Evolutionary conservation across 2,113 vertebrate genomes (phyloP).

Genomic region (Dipodomys merriami): DNA sequence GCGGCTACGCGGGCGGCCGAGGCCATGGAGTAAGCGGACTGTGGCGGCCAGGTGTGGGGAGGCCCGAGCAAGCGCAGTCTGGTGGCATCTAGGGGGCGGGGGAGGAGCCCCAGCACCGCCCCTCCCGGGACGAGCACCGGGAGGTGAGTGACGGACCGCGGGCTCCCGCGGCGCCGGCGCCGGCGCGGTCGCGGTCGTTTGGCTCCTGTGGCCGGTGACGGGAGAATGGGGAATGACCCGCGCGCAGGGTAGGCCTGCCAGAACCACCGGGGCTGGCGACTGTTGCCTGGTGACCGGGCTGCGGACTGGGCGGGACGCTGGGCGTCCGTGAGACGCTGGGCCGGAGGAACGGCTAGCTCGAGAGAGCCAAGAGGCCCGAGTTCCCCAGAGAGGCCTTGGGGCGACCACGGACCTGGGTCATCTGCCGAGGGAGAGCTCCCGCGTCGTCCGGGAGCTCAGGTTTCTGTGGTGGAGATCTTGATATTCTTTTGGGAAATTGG

Average conservation of each 20-base stretch:
- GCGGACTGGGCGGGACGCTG: not conserved
- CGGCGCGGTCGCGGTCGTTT: not conserved
- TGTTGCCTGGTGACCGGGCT: slow-evolving; percentile 70
- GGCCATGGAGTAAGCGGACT: not conserved
- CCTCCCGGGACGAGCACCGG: not conserved
- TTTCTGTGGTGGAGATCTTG: slow-evolving; percentile 36
- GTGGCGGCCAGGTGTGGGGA: slow-evolving; percentile 5
- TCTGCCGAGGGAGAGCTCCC: not conserved
- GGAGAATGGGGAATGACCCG: not conserved
- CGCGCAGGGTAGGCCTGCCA: not conserved
- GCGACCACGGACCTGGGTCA: not conserved
- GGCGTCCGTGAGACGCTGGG: not conserved
- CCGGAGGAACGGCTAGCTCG: not conserved
- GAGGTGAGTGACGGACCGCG: slow-evolving; percentile 77
- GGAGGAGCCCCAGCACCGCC: slow-evolving; percentile 57
- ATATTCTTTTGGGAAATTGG: slow-evolving; percentile 62
- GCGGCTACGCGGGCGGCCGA: not conserved
- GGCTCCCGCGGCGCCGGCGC: not conserved
- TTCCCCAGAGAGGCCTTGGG: not conserved
- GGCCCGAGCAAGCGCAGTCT: slow-evolving; percentile 64
- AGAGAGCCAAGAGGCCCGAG: slow-evolving; percentile 40
- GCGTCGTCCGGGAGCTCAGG: not conserved
- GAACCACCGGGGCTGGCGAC: not conserved
- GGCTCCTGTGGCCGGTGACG: not conserved
- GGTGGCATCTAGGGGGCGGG: slow-evolving; percentile 38